Evolutionary conservation across 2,113 vertebrate species (phyloP), one percentile per base, ranked within the genome.

Genomic region (Rhegmatorhina hoffmannsi): DNA sequence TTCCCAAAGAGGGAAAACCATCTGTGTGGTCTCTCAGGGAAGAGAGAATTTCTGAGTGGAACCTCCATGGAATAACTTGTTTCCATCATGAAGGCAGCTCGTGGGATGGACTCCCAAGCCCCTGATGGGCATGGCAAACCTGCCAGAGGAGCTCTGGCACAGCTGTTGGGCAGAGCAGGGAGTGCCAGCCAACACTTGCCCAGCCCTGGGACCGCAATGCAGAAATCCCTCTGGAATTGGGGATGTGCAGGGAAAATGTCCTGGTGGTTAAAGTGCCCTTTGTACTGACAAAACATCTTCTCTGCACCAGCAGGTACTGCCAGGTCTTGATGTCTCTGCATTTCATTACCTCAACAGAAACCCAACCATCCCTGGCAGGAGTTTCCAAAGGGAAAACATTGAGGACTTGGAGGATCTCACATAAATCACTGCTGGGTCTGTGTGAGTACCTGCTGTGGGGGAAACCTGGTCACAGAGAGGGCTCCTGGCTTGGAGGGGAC

Each of bases 201-300:
- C 69, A 85, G 66, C 44, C 10, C 21, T 5, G 6, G 74, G 15
- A 50, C 7, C 56, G 7, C 0, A 0, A 17, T 4, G 3, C 24
- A 4, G 52, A 50, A 44, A 55, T n/a, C 59, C 47, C 36, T 44
- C 33, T 47, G 80, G 80, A 43, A 33, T 3, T 2, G 7, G 10
- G 8, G 10, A 19, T 2, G 6, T 23, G 50, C 64, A 78, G 55
- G 4, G n/a, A 34, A 67, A 59, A 19, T 0, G 1, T 81, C 8
- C 74, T 50, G 40, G 34, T 34, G 23, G 29, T 84, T n/a, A 6
- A 56, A 55, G 46, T 43, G 62, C 43, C 10, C 0, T 43, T 49
- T 91, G 73, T 17, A 23, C 1, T 34, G n/a, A 87, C 31, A 34
- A 60, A 69, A 38, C 9, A n/a, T 17, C 76, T 90, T 33, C 62